Percentiles rank a stretch among this genome's conserved stretches.
These are phyloP conservation scores for Ctenicera cuprea DNA, from an alignment of 2,888 invertebrate genomes.

Conservation along the genomic window DNA sequence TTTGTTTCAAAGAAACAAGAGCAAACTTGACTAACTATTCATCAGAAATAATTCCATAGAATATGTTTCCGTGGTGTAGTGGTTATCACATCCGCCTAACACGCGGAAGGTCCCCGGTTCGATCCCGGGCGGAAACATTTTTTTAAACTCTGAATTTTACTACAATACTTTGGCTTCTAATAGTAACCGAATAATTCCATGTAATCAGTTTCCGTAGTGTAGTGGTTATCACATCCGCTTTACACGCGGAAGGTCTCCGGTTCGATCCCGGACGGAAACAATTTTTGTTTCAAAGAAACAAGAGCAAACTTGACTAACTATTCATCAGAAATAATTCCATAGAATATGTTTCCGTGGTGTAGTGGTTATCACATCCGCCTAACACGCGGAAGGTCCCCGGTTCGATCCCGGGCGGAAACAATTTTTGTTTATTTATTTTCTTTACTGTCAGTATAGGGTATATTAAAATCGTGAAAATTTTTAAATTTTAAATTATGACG, in stretches of 20 bases:
- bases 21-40: no score
- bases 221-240: slow-evolving; percentile 95
- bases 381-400: slow-evolving; percentile 94
- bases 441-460: no score
- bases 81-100: slow-evolving; percentile 94
- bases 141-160: neutral
- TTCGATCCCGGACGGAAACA: slow-evolving; percentile 78
- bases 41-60: neutral
- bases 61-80: slow-evolving; percentile 77
- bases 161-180: neutral
- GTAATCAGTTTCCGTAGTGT: slow-evolving; percentile 85
- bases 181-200: neutral
- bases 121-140: slow-evolving; percentile 89
- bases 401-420: slow-evolving; percentile 93
- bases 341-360: slow-evolving; percentile 72
- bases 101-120: slow-evolving; percentile 94
- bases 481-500: no score
- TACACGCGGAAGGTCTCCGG: slow-evolving; percentile 94
- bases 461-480: no score
- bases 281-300: no score
- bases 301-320: no score
- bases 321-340: neutral
- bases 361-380: slow-evolving; percentile 94
- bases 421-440: no score
- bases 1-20: no score